Percentiles rank a stretch among this genome's conserved stretches.
Conservation (phyloP, 2,113 vertebrate genomes). For the Scytalopus superciliaris region DNA sequence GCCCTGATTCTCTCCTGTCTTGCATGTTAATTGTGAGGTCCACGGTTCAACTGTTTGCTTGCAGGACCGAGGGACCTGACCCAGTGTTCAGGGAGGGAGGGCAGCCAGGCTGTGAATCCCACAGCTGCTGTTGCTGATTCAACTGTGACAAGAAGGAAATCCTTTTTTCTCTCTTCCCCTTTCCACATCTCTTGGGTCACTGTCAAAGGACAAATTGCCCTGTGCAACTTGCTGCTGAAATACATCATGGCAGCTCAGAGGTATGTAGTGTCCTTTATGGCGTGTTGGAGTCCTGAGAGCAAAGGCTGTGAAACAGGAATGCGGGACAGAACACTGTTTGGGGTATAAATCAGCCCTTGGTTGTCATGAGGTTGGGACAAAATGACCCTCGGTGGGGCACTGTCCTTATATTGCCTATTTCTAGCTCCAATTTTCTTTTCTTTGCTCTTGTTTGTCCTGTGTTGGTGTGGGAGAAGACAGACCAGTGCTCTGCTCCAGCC, state of each 20-base stretch:
- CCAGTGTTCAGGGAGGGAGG: not conserved
- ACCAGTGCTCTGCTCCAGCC: not conserved
- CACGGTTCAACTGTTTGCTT: not conserved
- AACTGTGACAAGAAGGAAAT: not conserved
- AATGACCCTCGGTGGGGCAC: not conserved
- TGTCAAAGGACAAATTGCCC: not conserved
- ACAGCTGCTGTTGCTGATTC: not conserved
- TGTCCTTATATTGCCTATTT: not conserved
- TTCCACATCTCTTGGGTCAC: not conserved
- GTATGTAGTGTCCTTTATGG: not conserved
- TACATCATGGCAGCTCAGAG: not conserved
- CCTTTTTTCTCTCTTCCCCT: not conserved
- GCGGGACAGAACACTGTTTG: not conserved
- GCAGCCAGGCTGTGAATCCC: not conserved
- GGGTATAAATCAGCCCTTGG: not conserved
- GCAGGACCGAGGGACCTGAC: not conserved
- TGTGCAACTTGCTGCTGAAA: not conserved
- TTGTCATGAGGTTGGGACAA: not conserved
- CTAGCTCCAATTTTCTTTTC: not conserved
- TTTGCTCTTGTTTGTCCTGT: not conserved
- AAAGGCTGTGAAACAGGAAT: not conserved
- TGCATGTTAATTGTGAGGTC: conserved; percentile 38
- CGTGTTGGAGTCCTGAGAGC: not conserved
- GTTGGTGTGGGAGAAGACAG: not conserved
- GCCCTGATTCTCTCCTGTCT: not conserved